These are phyloP conservation scores for Micoletzkya japonica DNA, from an alignment of 2,888 invertebrate species.

Conservation along the genomic window DNA sequence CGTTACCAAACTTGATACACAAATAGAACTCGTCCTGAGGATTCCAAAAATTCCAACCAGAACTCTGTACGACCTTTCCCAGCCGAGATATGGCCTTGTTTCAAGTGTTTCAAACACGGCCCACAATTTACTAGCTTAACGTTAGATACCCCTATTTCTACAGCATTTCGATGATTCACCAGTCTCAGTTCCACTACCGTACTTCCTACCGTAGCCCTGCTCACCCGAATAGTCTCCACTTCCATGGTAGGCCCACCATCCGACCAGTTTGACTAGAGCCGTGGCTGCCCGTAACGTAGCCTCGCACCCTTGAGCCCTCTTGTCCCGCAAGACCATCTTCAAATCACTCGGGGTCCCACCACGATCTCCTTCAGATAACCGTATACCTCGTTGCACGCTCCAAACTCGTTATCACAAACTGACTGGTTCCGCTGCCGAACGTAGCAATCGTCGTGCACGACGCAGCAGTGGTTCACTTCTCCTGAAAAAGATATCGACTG, in stretches of 20 bases:
- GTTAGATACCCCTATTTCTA: background rate
- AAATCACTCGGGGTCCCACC: background rate
- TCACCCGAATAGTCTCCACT: conserved; percentile 37
- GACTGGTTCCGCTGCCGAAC: conserved; percentile 39
- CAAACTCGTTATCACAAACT: conserved; percentile 40
- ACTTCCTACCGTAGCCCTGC: background rate
- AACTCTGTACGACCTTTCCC: background rate
- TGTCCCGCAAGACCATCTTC: conserved; percentile 27
- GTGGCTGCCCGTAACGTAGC: conserved; percentile 27
- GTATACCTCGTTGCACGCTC: conserved; percentile 39
- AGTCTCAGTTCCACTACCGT: background rate
- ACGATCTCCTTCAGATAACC: background rate
- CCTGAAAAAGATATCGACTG: conserved; percentile 33
- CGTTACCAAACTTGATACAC: too few species aligned
- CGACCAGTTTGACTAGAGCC: conserved; percentile 28
- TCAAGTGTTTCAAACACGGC: too few species aligned
- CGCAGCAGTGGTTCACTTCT: conserved; percentile 48
- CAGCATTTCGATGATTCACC: background rate
- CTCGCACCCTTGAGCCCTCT: conserved; percentile 32
- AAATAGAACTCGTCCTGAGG: too few species aligned
- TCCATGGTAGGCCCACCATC: conserved; percentile 34
- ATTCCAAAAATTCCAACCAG: too few species aligned
- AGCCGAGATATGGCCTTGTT: background rate
- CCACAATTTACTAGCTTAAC: too few species aligned
- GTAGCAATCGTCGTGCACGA: conserved; percentile 49